Evolutionary conservation across 2,113 vertebrate species (phyloP).

Genomic region (Mandrillus leucophaeus): DNA sequence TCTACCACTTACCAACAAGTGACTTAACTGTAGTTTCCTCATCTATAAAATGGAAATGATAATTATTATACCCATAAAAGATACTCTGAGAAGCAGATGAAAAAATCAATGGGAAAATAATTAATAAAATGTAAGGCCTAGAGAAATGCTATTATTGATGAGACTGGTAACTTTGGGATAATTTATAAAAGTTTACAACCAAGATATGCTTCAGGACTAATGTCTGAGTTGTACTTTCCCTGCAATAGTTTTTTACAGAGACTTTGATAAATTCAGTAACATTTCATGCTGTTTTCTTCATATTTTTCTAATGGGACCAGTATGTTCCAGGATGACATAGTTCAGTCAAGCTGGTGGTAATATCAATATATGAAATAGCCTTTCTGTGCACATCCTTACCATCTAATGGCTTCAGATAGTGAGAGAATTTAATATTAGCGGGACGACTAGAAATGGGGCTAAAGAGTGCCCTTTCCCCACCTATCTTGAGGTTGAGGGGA

Average conservation of each 20-base stretch:
- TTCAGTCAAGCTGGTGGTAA: background rate
- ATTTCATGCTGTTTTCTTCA: background rate
- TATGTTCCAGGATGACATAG: background rate
- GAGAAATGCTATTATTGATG: background rate
- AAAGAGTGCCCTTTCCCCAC: background rate
- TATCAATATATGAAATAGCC: background rate
- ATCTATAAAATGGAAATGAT: background rate
- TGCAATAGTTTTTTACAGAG: background rate
- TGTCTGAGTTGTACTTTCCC: background rate
- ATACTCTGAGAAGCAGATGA: conserved; percentile 4
- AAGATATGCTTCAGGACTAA: background rate
- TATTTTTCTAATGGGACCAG: background rate
- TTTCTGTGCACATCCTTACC: background rate
- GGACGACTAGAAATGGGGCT: background rate
- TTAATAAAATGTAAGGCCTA: background rate
- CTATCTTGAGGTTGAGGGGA: background rate
- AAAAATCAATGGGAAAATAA: conserved; percentile 12
- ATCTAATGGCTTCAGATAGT: background rate
- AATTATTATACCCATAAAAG: background rate
- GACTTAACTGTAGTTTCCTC: background rate
- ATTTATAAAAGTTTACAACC: background rate
- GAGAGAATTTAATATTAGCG: background rate
- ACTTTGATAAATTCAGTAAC: background rate
- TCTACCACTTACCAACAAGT: background rate
- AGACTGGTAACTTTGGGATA: background rate